Evolutionary conservation across 2,113 vertebrate species (phyloP).

Genomic region (Lepus americanus): DNA sequence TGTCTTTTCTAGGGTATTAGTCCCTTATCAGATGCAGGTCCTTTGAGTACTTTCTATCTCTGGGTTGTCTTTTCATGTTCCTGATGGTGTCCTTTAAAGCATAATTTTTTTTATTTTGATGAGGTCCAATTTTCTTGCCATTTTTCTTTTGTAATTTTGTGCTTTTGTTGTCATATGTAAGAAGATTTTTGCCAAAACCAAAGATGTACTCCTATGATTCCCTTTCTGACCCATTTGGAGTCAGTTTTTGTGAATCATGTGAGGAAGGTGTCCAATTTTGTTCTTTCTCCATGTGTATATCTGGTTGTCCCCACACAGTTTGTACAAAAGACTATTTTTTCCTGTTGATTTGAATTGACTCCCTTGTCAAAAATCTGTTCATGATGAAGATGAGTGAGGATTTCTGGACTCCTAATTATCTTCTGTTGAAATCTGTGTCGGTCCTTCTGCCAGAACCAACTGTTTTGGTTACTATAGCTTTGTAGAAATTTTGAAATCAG

Average conservation of each 20-base stretch:
- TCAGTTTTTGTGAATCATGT: neutral
- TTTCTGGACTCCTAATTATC: neutral
- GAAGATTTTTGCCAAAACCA: neutral
- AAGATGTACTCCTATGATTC: neutral
- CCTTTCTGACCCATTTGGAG: neutral
- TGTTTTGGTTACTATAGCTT: too few species aligned
- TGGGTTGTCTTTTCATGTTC: neutral
- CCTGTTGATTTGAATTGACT: neutral
- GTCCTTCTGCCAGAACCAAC: neutral
- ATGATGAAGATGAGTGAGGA: neutral
- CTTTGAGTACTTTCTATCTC: neutral
- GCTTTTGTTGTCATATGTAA: neutral
- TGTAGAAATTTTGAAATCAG: neutral
- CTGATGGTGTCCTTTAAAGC: neutral
- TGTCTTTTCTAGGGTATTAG: neutral
- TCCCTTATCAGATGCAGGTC: neutral
- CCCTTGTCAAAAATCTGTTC: neutral
- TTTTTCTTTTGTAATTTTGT: neutral
- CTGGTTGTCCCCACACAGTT: neutral
- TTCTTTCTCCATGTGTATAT: neutral
- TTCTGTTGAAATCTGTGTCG: neutral
- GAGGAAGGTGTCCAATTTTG: neutral
- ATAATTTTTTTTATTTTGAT: neutral
- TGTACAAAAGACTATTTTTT: neutral
- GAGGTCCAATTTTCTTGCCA: neutral